Evolutionary conservation across 1,140 invertebrate genomes (phyloP).

Genomic region (Eriocheir sinensis): DNA sequence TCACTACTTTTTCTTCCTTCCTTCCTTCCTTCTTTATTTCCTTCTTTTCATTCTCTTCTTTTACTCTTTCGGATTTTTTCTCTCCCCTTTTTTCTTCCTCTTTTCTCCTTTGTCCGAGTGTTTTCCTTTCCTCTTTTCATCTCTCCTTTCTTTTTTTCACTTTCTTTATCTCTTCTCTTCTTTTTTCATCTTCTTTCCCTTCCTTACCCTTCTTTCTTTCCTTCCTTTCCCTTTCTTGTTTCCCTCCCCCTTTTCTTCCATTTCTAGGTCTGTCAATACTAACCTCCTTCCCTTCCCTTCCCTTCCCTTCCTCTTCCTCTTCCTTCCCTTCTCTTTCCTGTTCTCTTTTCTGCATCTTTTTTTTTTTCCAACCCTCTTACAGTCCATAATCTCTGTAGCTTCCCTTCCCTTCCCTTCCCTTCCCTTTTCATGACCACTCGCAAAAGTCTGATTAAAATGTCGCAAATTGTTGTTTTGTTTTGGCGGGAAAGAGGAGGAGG

Average conservation of each 20-base stretch:
- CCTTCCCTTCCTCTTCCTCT: not conserved
- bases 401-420: too few relatives aligned
- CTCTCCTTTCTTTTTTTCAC: too few relatives aligned
- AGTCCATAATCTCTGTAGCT: too few relatives aligned
- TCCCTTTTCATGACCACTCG: constrained; percentile 2
- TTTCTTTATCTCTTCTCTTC: not conserved
- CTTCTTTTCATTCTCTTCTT: too few relatives aligned
- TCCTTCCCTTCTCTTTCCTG: not conserved
- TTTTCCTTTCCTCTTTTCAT: too few relatives aligned
- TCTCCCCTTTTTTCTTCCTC: too few relatives aligned
- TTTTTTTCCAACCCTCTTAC: not conserved
- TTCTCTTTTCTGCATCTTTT: not conserved
- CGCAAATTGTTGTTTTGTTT: constrained; percentile 37
- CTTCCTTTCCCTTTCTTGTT: not conserved
- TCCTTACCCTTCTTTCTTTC: not conserved
- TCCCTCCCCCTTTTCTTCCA: not conserved
- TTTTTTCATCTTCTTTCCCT: not conserved
- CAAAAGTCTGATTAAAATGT: constrained; percentile 56
- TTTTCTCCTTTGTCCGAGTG: too few relatives aligned
- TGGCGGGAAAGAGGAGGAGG: too few relatives aligned
- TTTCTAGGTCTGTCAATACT: not conserved
- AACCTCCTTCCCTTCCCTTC: not conserved
- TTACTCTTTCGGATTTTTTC: too few relatives aligned
- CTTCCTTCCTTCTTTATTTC: too few relatives aligned
- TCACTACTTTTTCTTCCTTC: too few relatives aligned